Base-by-base conservation (phyloP, 2,797 vertebrate genomes). In the Holocentrus rufus region DNA sequence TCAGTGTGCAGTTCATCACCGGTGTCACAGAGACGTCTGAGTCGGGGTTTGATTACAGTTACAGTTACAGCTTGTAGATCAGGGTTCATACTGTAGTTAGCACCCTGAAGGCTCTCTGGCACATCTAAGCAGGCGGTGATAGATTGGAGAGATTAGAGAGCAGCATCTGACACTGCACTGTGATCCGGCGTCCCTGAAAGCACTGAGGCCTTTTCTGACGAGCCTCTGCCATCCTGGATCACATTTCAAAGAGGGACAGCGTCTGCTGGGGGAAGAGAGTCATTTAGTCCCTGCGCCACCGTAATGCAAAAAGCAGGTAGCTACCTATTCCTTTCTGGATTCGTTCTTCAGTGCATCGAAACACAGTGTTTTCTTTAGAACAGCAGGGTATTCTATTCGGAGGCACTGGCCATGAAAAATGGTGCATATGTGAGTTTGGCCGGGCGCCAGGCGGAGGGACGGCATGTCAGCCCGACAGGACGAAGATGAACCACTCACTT, bases 221-320 rank as follows among this genome's bases (percentile, higher is more conserved):
- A 91, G 93, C 68, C 75, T 70, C 70, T 14, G 1, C 50, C 3
- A 92, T 93, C 91, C 93, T 87, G 89, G 92, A 95, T 95, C 93
- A 90, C 88, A 87, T 92, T 91, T 93, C 81, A 93, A 94, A 91
- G 82, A 14, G 69, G 87, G 88, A 92, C 93, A 92, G 88, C 87
- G 93, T 93, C 92, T 90, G 2, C 92, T 88, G 92, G 73, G 85
- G 74, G 82, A 1, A 88, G 79, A 82, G 90, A 93, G 93, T 93
- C 93, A 92, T 95, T 95, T 93, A 93, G 89, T 84, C 90, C 84
- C 4, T 82, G 55, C 57, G 69, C 64, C 11, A 80, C 87, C 85
- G 90, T 95, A 93, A 96, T 96, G 94, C 92, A 87, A 95, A 96
- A 96, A 95, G 84, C 96, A 96, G 96, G 95, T 95, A 93, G 86